These are phyloP conservation scores for Cheirogaleus medius DNA, from an alignment of 2,113 vertebrate species.

Conservation along the genomic window DNA sequence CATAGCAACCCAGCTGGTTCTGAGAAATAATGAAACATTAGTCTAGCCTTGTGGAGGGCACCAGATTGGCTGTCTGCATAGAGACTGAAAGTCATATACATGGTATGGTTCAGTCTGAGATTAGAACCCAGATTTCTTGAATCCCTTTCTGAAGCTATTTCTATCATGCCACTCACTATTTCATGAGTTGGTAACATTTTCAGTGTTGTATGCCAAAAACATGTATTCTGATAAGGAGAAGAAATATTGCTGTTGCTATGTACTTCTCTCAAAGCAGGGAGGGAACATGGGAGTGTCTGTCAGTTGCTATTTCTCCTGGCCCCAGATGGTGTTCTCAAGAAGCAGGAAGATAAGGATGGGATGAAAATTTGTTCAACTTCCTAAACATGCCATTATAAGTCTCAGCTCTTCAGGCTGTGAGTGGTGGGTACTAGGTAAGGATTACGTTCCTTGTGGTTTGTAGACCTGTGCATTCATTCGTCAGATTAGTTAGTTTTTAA, in stretches of 20 bases:
- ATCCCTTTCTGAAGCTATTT: neutral
- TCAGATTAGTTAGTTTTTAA: neutral
- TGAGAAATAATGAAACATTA: constrained; percentile 52
- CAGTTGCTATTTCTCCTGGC: neutral
- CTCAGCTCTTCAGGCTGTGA: neutral
- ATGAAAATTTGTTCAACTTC: neutral
- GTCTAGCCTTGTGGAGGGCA: neutral
- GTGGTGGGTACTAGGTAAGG: neutral
- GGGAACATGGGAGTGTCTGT: neutral
- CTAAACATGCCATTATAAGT: constrained; percentile 7
- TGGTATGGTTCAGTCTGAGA: neutral
- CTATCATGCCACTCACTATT: neutral
- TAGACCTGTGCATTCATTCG: neutral
- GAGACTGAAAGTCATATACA: neutral
- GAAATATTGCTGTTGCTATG: neutral
- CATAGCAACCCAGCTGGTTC: constrained; percentile 35
- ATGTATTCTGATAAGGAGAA: neutral
- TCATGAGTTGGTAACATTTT: neutral
- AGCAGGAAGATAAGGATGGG: neutral
- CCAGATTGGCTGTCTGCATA: neutral
- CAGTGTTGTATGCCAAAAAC: neutral
- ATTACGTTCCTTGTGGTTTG: neutral
- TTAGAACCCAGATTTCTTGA: neutral
- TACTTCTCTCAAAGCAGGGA: neutral
- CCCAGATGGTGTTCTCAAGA: neutral